A percentile compares a stretch with the other conserved stretches of the same genome.
phyloP scores from a whole-genome alignment of 2,113 vertebrate genomes.

The Cynopterus brachyotis region DNA sequence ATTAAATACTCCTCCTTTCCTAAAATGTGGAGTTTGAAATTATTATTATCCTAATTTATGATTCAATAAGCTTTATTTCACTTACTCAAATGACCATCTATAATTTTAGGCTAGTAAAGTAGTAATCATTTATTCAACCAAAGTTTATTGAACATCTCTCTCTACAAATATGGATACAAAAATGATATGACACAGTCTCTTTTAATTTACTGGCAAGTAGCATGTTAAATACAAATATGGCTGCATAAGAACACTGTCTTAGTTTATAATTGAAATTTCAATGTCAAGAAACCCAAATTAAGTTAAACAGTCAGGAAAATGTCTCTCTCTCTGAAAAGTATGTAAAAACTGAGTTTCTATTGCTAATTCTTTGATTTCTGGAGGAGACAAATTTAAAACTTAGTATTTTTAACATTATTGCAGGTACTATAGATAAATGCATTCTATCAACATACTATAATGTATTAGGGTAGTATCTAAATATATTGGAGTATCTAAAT shows the following conservation, averaged over 20 bases:
- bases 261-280: background rate
- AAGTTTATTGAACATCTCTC: background rate
- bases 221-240: background rate
- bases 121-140: background rate
- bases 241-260: background rate
- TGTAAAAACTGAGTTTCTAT: background rate
- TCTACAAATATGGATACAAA: background rate
- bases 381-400: background rate
- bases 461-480: background rate
- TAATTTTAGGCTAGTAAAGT: background rate
- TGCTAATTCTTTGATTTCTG: background rate
- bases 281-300: background rate
- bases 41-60: background rate
- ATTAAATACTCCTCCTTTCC: background rate
- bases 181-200: background rate
- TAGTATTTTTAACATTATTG: background rate
- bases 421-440: background rate
- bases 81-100: background rate
- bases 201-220: background rate
- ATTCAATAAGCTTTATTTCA: slow-evolving; percentile 5
- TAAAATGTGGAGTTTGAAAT: background rate
- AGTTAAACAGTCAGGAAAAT: background rate
- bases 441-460: background rate
- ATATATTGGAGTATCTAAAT: background rate
- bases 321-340: background rate